Percentiles rank a stretch among this genome's conserved stretches.
These are phyloP conservation scores for Panagrolaimus sp. DNA, from an alignment of 1,140 invertebrate genomes.

Conservation along the genomic window DNA sequence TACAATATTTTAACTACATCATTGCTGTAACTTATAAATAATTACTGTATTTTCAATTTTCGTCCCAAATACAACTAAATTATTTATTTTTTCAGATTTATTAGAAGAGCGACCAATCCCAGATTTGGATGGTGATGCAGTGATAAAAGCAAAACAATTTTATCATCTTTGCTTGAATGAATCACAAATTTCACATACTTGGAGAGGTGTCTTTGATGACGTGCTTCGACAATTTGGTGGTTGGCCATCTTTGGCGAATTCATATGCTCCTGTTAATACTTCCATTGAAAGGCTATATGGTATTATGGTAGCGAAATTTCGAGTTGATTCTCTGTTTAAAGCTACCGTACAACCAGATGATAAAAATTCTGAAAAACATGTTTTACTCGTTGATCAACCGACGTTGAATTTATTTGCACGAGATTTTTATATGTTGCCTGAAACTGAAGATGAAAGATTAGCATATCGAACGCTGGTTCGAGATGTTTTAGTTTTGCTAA, in stretches of 20 bases:
- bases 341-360: slow-evolving; percentile 57
- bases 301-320: slow-evolving; percentile 54
- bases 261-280: slow-evolving; percentile 17
- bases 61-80: too few relatives aligned
- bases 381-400: slow-evolving; percentile 54
- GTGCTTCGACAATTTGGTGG: slow-evolving; percentile 50
- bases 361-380: slow-evolving; percentile 56
- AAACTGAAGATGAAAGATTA: slow-evolving; percentile 54
- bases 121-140: slow-evolving; percentile 48
- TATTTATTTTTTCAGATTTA: slow-evolving; percentile 50
- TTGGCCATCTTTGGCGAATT: slow-evolving; percentile 49
- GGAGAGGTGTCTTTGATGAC: slow-evolving; percentile 51
- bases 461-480: slow-evolving; percentile 50
- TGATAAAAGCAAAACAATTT: slow-evolving; percentile 57
- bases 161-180: slow-evolving; percentile 58
- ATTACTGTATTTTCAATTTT: too few relatives aligned
- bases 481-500: slow-evolving; percentile 64
- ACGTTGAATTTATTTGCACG: slow-evolving; percentile 53
- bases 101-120: slow-evolving; percentile 44
- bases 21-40: too few relatives aligned
- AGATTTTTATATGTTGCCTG: slow-evolving; percentile 54
- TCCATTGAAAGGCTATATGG: slow-evolving; percentile 50
- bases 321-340: slow-evolving; percentile 54
- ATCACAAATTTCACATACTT: slow-evolving; percentile 53
- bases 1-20: too few relatives aligned